Evolutionary conservation across 2,113 vertebrate genomes (phyloP).

Genomic region (Columba livia): DNA sequence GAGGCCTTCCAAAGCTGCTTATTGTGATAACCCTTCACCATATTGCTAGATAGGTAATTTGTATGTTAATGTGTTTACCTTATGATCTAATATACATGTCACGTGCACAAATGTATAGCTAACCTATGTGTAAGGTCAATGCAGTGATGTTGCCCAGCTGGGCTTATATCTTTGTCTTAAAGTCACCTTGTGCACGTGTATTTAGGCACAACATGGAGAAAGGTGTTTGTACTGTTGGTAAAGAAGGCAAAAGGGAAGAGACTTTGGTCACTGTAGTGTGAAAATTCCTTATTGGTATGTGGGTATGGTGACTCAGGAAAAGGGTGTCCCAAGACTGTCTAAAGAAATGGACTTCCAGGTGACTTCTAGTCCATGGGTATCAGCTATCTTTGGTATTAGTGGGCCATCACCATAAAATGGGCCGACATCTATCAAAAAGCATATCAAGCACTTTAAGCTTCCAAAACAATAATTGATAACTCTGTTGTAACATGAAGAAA

Average conservation of each 20-base stretch:
- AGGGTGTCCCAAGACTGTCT: neutral
- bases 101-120: neutral
- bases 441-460: neutral
- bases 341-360: neutral
- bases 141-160: neutral
- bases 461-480: neutral
- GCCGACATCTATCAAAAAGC: neutral
- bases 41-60: neutral
- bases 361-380: neutral
- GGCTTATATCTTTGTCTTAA: neutral
- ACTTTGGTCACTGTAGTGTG: neutral
- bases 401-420: neutral
- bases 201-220: neutral
- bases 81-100: neutral
- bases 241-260: neutral
- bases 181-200: neutral
- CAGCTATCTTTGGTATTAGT: neutral
- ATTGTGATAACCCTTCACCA: too few species aligned
- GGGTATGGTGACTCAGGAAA: neutral
- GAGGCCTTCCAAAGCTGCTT: neutral
- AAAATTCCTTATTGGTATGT: neutral
- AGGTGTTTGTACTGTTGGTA: neutral
- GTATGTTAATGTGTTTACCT: too few species aligned
- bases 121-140: accelerated
- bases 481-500: neutral